Evolutionary conservation across 2,797 vertebrate species (phyloP).

Genomic region (Bovichtus diacanthus): DNA sequence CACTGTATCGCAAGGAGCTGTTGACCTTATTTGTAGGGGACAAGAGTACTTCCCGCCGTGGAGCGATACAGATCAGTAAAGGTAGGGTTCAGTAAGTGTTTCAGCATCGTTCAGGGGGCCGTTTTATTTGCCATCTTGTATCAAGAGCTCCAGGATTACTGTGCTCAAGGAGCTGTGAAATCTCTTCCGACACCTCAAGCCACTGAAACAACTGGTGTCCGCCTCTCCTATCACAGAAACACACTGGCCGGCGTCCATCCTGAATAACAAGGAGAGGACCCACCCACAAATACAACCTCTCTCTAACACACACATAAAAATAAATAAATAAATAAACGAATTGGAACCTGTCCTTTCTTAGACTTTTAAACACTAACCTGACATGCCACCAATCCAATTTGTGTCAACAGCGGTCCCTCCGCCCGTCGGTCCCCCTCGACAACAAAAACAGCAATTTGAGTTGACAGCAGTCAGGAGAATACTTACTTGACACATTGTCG

Average conservation of each 20-base stretch:
- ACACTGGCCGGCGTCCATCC: slow-evolving; percentile 62
- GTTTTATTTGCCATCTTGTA: slow-evolving; percentile 83
- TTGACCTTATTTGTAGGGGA: slow-evolving; percentile 58
- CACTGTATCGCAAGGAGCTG: not conserved
- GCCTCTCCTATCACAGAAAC: slow-evolving; percentile 73
- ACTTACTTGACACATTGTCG: slow-evolving; percentile 72
- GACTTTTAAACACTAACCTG: slow-evolving; percentile 67
- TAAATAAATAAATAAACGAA: too few species aligned
- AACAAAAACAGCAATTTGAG: slow-evolving; percentile 70
- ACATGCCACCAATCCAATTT: slow-evolving; percentile 79
- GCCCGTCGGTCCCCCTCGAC: slow-evolving; percentile 36
- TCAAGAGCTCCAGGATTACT: slow-evolving; percentile 81
- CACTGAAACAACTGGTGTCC: slow-evolving; percentile 78
- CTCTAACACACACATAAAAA: slow-evolving; percentile 45
- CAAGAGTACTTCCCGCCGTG: slow-evolving; percentile 25
- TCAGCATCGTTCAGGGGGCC: slow-evolving; percentile 68
- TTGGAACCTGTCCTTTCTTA: slow-evolving; percentile 63
- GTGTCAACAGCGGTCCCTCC: slow-evolving; percentile 60
- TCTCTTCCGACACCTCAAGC: slow-evolving; percentile 79
- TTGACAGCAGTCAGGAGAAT: slow-evolving; percentile 77
- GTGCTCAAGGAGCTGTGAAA: slow-evolving; percentile 85
- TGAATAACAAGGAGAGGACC: slow-evolving; percentile 70
- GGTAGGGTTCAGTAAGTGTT: slow-evolving; percentile 67
- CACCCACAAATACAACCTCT: not conserved
- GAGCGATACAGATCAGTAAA: slow-evolving; percentile 58